Base-by-base conservation (phyloP, 2,113 vertebrate species). In the Microcebus lehilahytsara region DNA sequence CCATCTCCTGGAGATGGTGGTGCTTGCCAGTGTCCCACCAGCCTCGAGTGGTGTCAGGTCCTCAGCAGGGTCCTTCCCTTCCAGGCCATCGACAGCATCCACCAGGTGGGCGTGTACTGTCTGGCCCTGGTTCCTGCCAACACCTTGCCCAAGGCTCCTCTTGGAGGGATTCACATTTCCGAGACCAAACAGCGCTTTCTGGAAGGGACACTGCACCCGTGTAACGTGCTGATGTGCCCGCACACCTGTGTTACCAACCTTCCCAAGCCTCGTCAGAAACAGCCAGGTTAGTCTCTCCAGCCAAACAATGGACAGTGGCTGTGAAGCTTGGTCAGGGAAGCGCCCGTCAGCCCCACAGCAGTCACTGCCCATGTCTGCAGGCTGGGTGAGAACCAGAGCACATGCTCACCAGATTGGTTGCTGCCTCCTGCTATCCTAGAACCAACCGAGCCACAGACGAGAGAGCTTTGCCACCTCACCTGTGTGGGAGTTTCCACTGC, bases 241-340 rank as follows among this genome's bases (percentile, higher is more conserved):
- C 99, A 99, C 95, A 99, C 99, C 3, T 99, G 99, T 32, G 99
- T 99, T 20, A 99, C 99, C 97, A 99, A 99, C 98, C 98, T 99
- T 64, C 99, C 99, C 87, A 99, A 99, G 93, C 99, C 99, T 6
- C 98, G 99, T 22, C 99, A 99, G 98, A 99, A 99, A 67, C 99
- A 99, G 93, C 99, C 99, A 98, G 99, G 99, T 99, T 34, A 98
- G 98, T 89, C 27, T 4, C 0, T 37, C 17, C 37, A 0, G 1
- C 27, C 83, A 60, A 46, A 1, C 14, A 75, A 3, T 9, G 5
- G 58, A 23, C 0, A 9, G 37, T 23, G 19, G 22, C 46, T 6
- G 4, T 9, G 0, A 7, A 6, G 13, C 22, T 0, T 56, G 64
- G 67, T 34, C 32, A 22, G 46, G 62, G 4, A 6, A 0, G 10